These are phyloP conservation scores for Sebastes variabilis DNA, from an alignment of 2,797 vertebrate genomes.

Conservation along the genomic window DNA sequence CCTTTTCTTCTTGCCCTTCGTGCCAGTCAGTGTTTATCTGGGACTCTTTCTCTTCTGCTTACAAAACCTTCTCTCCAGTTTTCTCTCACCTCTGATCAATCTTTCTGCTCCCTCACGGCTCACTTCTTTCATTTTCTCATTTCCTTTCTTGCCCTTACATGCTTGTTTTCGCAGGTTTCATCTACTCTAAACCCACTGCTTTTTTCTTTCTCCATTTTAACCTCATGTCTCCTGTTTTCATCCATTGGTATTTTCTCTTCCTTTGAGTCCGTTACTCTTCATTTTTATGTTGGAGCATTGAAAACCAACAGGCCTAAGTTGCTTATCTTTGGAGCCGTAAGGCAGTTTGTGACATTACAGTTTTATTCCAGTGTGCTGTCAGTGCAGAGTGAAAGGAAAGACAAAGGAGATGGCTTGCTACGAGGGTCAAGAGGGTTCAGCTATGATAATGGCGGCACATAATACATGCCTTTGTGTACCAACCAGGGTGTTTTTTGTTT, in stretches of 20 bases:
- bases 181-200: background rate
- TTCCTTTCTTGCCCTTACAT: background rate
- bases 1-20: background rate
- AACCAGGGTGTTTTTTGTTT: background rate
- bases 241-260: background rate
- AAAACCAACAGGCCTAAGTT: background rate
- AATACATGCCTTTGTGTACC: background rate
- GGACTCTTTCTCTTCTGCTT: background rate
- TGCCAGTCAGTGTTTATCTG: slow-evolving; percentile 10
- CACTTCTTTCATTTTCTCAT: background rate
- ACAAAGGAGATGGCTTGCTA: background rate
- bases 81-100: slow-evolving; percentile 11
- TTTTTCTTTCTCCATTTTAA: background rate
- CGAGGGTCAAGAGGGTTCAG: background rate
- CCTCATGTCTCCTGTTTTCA: background rate
- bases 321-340: background rate
- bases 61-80: background rate
- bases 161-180: background rate
- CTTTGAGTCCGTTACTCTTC: background rate
- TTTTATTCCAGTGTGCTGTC: background rate
- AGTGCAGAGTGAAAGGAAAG: background rate
- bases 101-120: background rate
- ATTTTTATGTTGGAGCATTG: background rate
- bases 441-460: background rate
- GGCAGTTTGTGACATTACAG: background rate